Base-by-base conservation (phyloP, 2,888 invertebrate species). In the Podotricha telesiphe region DNA sequence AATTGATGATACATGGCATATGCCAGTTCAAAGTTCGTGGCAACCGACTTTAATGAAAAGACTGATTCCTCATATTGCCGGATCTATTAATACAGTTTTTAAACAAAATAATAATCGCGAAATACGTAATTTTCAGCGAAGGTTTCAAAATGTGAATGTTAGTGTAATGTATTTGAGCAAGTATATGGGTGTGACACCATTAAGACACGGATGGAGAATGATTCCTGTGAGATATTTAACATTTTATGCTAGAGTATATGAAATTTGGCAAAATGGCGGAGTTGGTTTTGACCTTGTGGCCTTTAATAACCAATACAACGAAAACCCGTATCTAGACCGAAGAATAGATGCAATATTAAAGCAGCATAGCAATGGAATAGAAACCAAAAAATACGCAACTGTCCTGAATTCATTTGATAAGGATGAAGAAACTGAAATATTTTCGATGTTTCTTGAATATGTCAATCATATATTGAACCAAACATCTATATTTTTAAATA, bases 201-300 rank as follows among this genome's bases (percentile, higher is more conserved):
- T 94, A 53, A 86, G 85, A 69, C 85, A 84, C 59, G 88, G 85
- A 63, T 95, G 94, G 94, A 86, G 81, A 69, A 81, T 80, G 34
- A 84, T 94, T 63, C 91, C 93, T n/a, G 73, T 80, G 0, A 75
- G 83, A 8, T 86, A 91, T 70, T 77, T 93, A 19, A 77, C 91
- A 20, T 94, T 94, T 77, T 94, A 94, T 51, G 84, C 91, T 0
- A 85, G 94, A 74, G 82, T 93, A 34, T 84, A 90, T 70, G 86
- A 93, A 53, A 84, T 94, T 34, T 95, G 94, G 94, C 88, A 94
- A 77, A 86, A 86, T 73, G 94, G 94, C 10, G 95, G 94, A 2
- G 84, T 94, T 8, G 86, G 86, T 0, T 82, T 93, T 68, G 90
- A 92, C 67, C 79, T 92, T 34, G 71, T 67, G 19, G 75, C 74